These are phyloP conservation scores for Pandemis cinnamomeana DNA, from an alignment of 2,888 invertebrate species.

Conservation along the genomic window DNA sequence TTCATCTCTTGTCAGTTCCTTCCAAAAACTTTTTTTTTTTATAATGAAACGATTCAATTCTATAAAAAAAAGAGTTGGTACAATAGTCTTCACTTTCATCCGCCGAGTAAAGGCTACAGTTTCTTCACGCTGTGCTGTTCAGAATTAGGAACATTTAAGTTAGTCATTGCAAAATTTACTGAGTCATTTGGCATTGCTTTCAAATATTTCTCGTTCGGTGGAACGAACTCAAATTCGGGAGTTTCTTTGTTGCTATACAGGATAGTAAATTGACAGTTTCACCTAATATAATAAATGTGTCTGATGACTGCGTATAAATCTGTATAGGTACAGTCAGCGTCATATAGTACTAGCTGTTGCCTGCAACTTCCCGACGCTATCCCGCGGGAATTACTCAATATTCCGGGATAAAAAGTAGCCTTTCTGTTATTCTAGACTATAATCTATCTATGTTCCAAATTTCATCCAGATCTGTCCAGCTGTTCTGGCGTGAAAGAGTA, in stretches of 20 bases:
- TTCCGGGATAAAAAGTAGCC: no score
- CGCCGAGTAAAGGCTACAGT: background rate
- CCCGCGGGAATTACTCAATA: no score
- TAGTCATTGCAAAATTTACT: background rate
- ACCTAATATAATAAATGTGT: conserved; percentile 38
- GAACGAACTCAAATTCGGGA: conserved; percentile 9
- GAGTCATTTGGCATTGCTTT: conserved; percentile 21
- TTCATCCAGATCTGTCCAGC: no score
- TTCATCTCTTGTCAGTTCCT: no score
- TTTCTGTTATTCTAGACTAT: no score
- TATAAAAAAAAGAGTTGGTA: background rate
- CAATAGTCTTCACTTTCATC: background rate
- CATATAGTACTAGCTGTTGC: no score
- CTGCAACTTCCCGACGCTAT: no score
- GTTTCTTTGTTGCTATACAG: conserved; percentile 17
- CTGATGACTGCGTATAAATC: background rate
- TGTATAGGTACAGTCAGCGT: no score
- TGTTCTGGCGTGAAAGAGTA: no score
- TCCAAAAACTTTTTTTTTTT: no score
- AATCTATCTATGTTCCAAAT: no score
- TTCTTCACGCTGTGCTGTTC: background rate
- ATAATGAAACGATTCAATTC: no score
- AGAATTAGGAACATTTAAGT: background rate
- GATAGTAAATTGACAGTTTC: conserved; percentile 34
- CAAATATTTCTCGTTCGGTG: conserved; percentile 9